Evolutionary conservation across 1,140 invertebrate species (phyloP).

Genomic region (Leptinotarsa undecemlineata): DNA sequence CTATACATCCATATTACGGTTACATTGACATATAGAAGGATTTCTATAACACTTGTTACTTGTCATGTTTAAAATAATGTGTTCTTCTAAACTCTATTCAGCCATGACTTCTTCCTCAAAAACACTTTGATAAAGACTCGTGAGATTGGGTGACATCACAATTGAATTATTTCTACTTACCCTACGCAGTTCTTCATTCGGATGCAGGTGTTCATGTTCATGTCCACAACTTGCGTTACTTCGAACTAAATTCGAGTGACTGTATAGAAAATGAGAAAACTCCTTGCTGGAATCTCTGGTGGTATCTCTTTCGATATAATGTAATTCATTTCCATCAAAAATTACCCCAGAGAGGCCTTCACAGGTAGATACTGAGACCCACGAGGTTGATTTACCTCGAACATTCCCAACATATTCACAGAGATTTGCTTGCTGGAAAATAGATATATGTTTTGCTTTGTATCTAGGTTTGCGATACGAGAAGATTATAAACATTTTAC

Average conservation of each 20-base stretch:
- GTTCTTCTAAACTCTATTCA: not conserved
- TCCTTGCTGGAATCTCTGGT: constrained; percentile 54
- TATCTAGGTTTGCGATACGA: not conserved
- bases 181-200: not conserved
- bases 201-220: constrained; percentile 24
- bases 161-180: not conserved
- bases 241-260: constrained; percentile 67
- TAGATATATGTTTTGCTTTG: not conserved
- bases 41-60: not conserved
- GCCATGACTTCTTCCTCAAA: not conserved
- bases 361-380: constrained; percentile 87
- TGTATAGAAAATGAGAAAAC: constrained; percentile 68
- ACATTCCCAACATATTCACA: constrained; percentile 86
- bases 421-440: constrained; percentile 69
- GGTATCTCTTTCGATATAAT: constrained; percentile 69
- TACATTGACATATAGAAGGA: too few relatives aligned
- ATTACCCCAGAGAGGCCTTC: constrained; percentile 78
- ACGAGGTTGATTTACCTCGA: constrained; percentile 69
- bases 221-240: constrained; percentile 73
- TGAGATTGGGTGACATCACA: not conserved
- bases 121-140: not conserved
- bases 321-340: constrained; percentile 75
- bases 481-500: too few relatives aligned
- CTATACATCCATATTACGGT: too few relatives aligned
- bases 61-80: not conserved